These are phyloP conservation scores for Tragelaphus buxtoni DNA, from an alignment of 2,113 vertebrate genomes.

Conservation along the genomic window DNA sequence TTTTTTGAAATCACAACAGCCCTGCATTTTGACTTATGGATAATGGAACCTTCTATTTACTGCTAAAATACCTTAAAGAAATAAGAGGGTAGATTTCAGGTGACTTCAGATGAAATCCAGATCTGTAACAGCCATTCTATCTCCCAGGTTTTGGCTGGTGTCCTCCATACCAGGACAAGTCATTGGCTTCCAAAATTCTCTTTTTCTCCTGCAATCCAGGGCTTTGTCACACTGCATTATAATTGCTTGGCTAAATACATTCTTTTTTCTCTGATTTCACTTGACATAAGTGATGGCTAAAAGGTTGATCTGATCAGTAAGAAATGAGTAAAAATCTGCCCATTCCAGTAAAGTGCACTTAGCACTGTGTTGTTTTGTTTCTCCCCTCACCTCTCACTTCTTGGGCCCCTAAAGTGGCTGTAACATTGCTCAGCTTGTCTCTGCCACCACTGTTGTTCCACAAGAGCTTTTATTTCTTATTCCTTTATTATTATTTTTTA, in stretches of 20 bases:
- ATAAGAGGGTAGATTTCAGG: neutral
- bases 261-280: conserved; percentile 2
- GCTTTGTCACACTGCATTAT: neutral
- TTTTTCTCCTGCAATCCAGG: neutral
- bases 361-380: neutral
- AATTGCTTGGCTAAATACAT: neutral
- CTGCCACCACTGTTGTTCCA: neutral
- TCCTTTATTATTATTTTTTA: conserved; percentile 61
- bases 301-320: neutral
- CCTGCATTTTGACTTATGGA: neutral
- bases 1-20: neutral
- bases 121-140: neutral
- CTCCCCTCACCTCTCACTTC: neutral
- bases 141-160: neutral
- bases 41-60: neutral
- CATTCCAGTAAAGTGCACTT: neutral
- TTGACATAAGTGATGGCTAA: neutral
- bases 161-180: neutral
- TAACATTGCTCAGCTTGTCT: neutral
- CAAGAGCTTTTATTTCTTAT: neutral
- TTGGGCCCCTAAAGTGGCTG: neutral
- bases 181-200: neutral
- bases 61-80: neutral
- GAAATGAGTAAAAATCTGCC: neutral
- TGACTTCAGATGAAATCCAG: neutral